phyloP scores from a whole-genome alignment of 2,888 invertebrate genomes.

The Sabellastarte sp. region DNA sequence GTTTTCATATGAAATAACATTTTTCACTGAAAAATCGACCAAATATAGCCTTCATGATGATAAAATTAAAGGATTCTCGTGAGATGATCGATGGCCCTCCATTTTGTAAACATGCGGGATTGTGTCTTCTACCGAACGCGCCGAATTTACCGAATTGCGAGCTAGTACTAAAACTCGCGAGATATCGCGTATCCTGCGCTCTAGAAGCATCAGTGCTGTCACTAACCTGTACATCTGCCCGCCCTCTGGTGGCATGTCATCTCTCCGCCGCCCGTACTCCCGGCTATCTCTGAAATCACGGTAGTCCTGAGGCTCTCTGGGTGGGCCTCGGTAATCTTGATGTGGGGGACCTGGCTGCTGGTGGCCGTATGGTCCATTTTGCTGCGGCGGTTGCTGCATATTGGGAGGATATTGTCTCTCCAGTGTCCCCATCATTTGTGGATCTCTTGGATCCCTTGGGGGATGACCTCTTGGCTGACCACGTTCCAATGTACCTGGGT shows the following conservation, averaged over 20 bases:
- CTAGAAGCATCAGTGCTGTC: no score
- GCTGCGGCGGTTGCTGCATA: background rate
- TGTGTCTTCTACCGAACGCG: no score
- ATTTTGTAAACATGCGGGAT: no score
- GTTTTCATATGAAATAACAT: no score
- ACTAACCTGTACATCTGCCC: background rate
- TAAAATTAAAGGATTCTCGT: no score
- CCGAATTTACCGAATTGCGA: no score
- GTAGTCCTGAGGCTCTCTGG: constrained; percentile 17
- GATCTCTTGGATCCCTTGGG: constrained; percentile 6
- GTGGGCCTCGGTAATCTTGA: constrained; percentile 21
- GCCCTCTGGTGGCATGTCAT: background rate
- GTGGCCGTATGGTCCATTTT: background rate
- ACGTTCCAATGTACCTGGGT: background rate
- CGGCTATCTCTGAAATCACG: constrained; percentile 17
- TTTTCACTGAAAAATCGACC: no score
- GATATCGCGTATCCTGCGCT: no score
- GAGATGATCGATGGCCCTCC: no score
- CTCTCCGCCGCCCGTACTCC: constrained; percentile 15
- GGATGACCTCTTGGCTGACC: background rate
- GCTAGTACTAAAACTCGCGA: no score
- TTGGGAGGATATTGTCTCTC: background rate
- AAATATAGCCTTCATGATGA: no score
- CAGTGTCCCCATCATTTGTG: background rate
- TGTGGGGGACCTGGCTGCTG: constrained; percentile 21